Evolutionary conservation across 2,888 invertebrate species (phyloP).

Genomic region (Cetonia aurata): DNA sequence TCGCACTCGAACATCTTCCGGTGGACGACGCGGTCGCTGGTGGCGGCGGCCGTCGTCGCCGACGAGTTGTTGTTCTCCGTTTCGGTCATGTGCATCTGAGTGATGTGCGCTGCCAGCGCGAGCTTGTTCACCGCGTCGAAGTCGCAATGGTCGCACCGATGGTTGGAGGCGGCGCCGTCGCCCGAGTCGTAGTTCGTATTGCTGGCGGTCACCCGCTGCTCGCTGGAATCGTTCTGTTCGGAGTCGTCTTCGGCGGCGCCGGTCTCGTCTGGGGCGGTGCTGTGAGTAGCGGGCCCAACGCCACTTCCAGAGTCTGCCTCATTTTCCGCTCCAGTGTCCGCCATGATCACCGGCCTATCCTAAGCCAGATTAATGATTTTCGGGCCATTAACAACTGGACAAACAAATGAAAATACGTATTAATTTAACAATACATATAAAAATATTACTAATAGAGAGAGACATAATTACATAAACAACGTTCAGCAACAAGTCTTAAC

Average conservation of each 20-base stretch:
- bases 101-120: slow-evolving; percentile 81
- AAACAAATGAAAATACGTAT: slow-evolving; percentile 6
- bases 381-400: slow-evolving; percentile 46
- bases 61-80: slow-evolving; percentile 65
- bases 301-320: slow-evolving; percentile 66
- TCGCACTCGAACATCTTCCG: slow-evolving; percentile 94
- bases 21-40: slow-evolving; percentile 66
- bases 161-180: slow-evolving; percentile 68
- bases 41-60: slow-evolving; percentile 61
- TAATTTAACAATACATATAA: neutral
- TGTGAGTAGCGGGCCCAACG: slow-evolving; percentile 43
- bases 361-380: slow-evolving; percentile 47
- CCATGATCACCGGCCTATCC: slow-evolving; percentile 63
- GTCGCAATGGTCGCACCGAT: slow-evolving; percentile 85
- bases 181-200: slow-evolving; percentile 72
- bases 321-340: slow-evolving; percentile 64
- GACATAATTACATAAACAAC: no score
- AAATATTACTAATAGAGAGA: neutral
- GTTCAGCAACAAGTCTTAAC: no score
- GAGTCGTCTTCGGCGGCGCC: slow-evolving; percentile 62
- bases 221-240: slow-evolving; percentile 67
- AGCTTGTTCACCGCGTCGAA: slow-evolving; percentile 85
- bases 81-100: slow-evolving; percentile 70
- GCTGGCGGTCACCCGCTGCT: slow-evolving; percentile 64
- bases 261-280: slow-evolving; percentile 53